phyloP scores from a whole-genome alignment of 2,888 invertebrate species.

The Autographa gamma region DNA sequence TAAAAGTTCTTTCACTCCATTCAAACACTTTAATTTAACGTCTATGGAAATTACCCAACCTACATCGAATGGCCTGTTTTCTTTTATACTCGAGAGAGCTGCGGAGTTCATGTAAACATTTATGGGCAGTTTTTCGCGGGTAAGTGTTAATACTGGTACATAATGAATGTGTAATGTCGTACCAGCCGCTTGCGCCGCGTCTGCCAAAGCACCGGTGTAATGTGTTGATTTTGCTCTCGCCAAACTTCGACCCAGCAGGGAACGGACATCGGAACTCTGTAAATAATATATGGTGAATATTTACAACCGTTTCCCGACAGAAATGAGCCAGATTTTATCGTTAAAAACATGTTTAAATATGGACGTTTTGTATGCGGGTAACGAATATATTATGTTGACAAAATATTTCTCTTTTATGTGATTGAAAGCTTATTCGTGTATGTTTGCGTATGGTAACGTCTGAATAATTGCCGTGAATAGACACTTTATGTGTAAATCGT shows the following conservation, averaged over 20 bases:
- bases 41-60: slow-evolving; percentile 18
- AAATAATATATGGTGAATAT: slow-evolving; percentile 49
- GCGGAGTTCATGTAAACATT: slow-evolving; percentile 15
- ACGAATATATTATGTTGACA: slow-evolving; percentile 15
- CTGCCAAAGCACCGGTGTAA: slow-evolving; percentile 86
- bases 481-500: slow-evolving; percentile 8
- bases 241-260: slow-evolving; percentile 87
- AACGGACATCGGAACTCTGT: slow-evolving; percentile 83
- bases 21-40: not conserved
- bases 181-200: slow-evolving; percentile 86
- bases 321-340: slow-evolving; percentile 12
- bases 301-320: slow-evolving; percentile 5
- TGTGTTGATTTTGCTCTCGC: slow-evolving; percentile 87
- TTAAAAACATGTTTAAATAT: slow-evolving; percentile 35
- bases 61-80: slow-evolving; percentile 13
- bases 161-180: slow-evolving; percentile 41
- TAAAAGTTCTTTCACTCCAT: not conserved
- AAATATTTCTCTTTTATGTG: slow-evolving; percentile 6
- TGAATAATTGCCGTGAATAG: slow-evolving; percentile 8
- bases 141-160: slow-evolving; percentile 48
- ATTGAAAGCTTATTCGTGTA: slow-evolving; percentile 10
- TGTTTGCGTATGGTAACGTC: slow-evolving; percentile 5
- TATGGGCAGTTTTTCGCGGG: slow-evolving; percentile 22
- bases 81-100: slow-evolving; percentile 11
- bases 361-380: slow-evolving; percentile 14